Percentiles rank a stretch among this genome's conserved stretches.
These are phyloP conservation scores for Hippocampus abdominalis DNA, from an alignment of 2,113 vertebrate species.

Conservation along the genomic window DNA sequence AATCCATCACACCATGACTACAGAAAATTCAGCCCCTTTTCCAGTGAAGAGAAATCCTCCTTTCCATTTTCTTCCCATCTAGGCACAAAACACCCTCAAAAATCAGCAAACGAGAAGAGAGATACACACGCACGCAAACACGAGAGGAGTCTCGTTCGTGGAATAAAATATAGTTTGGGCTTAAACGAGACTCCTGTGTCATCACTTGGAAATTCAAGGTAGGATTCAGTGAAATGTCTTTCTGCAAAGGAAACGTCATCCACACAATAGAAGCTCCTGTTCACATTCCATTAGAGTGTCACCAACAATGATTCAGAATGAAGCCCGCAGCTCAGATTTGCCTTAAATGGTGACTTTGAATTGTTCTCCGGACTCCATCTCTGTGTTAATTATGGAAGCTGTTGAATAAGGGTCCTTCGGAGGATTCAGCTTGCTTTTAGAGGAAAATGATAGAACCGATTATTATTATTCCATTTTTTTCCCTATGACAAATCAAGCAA, in stretches of 20 bases:
- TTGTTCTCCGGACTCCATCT: slow-evolving; percentile 56
- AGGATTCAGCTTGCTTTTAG: slow-evolving; percentile 39
- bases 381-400: slow-evolving; percentile 60
- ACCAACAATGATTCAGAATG: slow-evolving; percentile 59
- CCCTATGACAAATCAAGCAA: slow-evolving; percentile 26
- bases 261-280: slow-evolving; percentile 49
- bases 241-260: slow-evolving; percentile 53
- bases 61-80: slow-evolving; percentile 26
- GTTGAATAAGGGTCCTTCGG: slow-evolving; percentile 47
- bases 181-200: slow-evolving; percentile 51
- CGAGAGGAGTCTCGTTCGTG: slow-evolving; percentile 1
- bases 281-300: slow-evolving; percentile 64
- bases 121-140: slow-evolving; percentile 3
- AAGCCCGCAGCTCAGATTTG: slow-evolving; percentile 51
- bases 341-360: slow-evolving; percentile 51
- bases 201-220: slow-evolving; percentile 54
- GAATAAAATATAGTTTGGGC: slow-evolving; percentile 46
- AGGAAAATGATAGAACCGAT: slow-evolving; percentile 32
- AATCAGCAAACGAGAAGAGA: slow-evolving; percentile 4
- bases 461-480: neutral
- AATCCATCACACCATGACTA: slow-evolving; percentile 45
- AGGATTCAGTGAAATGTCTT: slow-evolving; percentile 64
- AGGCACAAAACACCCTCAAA: slow-evolving; percentile 32
- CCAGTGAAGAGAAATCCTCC: slow-evolving; percentile 21
- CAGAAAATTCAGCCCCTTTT: slow-evolving; percentile 41